These are phyloP conservation scores for Aptenodytes forsteri DNA, from an alignment of 2,113 vertebrate species.

Conservation along the genomic window DNA sequence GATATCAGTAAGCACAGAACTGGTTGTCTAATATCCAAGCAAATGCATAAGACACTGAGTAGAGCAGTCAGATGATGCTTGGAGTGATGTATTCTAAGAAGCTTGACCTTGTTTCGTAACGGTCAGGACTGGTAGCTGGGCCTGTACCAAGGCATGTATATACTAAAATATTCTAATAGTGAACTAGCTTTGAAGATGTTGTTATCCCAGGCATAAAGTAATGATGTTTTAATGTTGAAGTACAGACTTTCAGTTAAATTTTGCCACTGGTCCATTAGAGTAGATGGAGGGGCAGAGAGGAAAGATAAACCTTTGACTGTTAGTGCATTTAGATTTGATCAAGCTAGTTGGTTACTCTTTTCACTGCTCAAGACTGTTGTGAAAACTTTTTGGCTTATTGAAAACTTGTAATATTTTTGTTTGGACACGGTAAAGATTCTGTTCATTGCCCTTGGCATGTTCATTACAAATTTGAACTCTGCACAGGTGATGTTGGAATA, in stretches of 20 bases:
- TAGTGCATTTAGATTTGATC: no score
- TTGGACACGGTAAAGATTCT: accelerated
- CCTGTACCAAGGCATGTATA: accelerated
- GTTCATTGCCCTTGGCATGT: accelerated
- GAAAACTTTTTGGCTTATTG: not conserved
- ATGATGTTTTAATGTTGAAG: no score
- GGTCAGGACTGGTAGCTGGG: not conserved
- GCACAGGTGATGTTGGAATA: not conserved
- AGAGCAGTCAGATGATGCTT: no score
- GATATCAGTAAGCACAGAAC: not conserved
- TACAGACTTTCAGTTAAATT: accelerated
- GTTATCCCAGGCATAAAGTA: not conserved
- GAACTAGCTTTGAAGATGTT: not conserved
- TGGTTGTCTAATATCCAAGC: accelerated
- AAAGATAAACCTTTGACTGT: not conserved
- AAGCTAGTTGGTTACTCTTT: not conserved
- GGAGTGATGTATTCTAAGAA: not conserved
- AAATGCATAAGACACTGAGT: accelerated
- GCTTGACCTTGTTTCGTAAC: not conserved
- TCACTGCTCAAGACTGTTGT: not conserved
- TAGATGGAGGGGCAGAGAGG: not conserved
- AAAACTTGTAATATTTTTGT: not conserved
- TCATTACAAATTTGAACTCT: not conserved
- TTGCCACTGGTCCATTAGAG: not conserved
- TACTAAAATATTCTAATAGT: not conserved